Evolutionary conservation across 2,113 vertebrate species (phyloP), one percentile per base, ranked within the genome.

Genomic region (Lophotis ruficrista): DNA sequence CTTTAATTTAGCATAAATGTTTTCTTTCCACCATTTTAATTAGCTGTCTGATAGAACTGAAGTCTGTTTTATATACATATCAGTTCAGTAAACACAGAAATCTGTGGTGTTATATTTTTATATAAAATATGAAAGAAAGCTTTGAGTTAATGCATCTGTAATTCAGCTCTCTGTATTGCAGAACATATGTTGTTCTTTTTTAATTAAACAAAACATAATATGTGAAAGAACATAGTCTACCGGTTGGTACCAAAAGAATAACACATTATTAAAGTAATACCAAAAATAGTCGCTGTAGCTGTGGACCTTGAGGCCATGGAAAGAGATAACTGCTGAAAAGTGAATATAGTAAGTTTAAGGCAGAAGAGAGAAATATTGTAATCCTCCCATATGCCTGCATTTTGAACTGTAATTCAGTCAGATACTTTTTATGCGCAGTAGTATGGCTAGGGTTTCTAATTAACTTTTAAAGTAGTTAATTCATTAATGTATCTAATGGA

Each of bases 51-150:
- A 93, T 96, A 83, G 89, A 82, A 87, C 77, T 80, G 53, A 82
- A 91, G 90, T 94, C 96, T 98, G 94, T 95, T 97, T 97, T 97
- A 78, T 95, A 92, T 95, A 96, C 75, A 90, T 95, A 93, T 45
- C 94, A 91, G 94, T 86, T 97, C 76, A 93, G 91, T 97, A 97
- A 97, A 97, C 94, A 97, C 80, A 94, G 76, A 94, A 97, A 96
- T 96, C 92, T 97, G 97, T 95, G 69, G 84, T 85, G 93, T 94
- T 97, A 93, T 48, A 76, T 95, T 97, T 97, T 94, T 94, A 53
- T 95, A 94, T 92, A 94, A 97, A 97, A 97, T 96, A 97, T 93
- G 97, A 96, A 96, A 66, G 96, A 91, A 88, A 84, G 82, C 95
- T 96, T 96, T 96, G 94, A 94, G 95, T 97, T 84, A 96, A 93